Conservation (phyloP, 2,113 vertebrate genomes). For the Vireo altiloquus region DNA sequence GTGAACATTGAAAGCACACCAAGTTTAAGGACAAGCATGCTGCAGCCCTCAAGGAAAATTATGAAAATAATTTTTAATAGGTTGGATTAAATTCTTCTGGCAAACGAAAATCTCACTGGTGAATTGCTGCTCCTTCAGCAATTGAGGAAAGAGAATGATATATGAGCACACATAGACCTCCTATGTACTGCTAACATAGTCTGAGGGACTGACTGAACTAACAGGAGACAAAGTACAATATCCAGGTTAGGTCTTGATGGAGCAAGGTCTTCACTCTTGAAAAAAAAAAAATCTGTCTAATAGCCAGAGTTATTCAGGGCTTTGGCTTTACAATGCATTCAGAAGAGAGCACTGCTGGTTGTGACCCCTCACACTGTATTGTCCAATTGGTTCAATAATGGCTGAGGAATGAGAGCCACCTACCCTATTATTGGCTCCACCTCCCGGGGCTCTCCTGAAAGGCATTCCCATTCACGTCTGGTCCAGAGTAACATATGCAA, state of each 20-base stretch:
- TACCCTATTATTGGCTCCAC: conserved; percentile 15
- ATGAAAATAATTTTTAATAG: background rate
- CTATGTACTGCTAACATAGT: background rate
- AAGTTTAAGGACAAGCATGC: background rate
- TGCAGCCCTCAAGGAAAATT: background rate
- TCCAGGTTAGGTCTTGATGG: conserved; percentile 26
- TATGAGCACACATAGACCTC: background rate
- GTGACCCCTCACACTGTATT: conserved; percentile 26
- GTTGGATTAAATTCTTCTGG: background rate
- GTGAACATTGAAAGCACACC: background rate
- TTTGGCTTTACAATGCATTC: conserved; percentile 20
- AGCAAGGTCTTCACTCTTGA: background rate
- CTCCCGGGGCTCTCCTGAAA: conserved; percentile 23
- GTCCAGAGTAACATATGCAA: conserved; percentile 1
- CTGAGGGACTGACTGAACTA: conserved; percentile 1
- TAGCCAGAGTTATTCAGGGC: background rate
- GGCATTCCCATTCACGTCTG: conserved; percentile 2
- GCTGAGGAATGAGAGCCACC: conserved; percentile 26
- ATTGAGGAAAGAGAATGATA: background rate
- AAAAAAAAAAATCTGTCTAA: background rate
- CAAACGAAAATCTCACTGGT: background rate
- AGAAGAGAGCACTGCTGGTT: background rate
- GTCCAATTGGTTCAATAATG: conserved; percentile 44
- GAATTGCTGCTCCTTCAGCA: background rate
- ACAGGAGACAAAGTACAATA: conserved; percentile 40